Conservation (phyloP, 2,113 vertebrate genomes). For the Edolisoma coerulescens region DNA sequence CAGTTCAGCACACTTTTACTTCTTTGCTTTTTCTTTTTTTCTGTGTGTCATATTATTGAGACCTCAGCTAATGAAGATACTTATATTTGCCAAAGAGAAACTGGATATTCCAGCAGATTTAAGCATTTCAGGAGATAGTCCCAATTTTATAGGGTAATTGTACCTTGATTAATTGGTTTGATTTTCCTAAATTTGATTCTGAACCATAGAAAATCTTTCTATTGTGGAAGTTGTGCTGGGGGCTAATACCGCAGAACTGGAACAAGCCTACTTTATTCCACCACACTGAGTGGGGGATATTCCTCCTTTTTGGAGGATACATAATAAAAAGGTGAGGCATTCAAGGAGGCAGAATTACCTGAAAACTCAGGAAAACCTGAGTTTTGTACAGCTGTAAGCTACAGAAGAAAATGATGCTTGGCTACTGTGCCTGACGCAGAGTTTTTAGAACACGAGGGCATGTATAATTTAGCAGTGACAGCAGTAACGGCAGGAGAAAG, state of each 20-base stretch:
- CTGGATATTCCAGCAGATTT: background rate
- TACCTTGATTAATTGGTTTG: background rate
- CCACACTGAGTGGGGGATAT: background rate
- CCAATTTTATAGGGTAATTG: background rate
- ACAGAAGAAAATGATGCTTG: background rate
- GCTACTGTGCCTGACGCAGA: background rate
- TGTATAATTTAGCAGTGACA: conserved; percentile 52
- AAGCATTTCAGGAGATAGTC: background rate
- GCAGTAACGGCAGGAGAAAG: background rate
- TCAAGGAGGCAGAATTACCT: background rate
- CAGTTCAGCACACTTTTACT: background rate
- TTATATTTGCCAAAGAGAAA: background rate
- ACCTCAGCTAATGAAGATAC: background rate
- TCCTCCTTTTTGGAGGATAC: background rate
- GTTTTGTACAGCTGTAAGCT: background rate
- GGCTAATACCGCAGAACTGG: background rate
- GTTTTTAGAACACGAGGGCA: conserved; percentile 5
- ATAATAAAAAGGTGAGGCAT: background rate
- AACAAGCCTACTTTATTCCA: background rate
- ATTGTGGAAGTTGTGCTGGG: background rate
- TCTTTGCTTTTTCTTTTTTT: background rate
- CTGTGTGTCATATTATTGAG: background rate
- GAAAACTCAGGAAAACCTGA: background rate
- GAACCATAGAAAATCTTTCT: background rate
- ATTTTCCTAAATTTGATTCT: background rate